phyloP scores from a whole-genome alignment of 2,113 vertebrate species.

The Eidolon helvum region DNA sequence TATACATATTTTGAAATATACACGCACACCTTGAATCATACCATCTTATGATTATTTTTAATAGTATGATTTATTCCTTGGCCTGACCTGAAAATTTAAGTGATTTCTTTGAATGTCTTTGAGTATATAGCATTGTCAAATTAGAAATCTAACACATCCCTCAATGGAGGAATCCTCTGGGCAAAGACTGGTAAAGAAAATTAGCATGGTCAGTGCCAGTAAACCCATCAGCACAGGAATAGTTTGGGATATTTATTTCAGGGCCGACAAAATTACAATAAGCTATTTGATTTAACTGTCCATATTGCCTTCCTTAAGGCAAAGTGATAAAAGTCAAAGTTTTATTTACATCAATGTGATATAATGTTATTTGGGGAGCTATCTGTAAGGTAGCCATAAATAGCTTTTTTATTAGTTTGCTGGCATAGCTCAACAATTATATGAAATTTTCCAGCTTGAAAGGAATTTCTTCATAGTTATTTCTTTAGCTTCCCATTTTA shows the following conservation, averaged over 20 bases:
- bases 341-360: constrained; percentile 73
- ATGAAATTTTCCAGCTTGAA: constrained; percentile 53
- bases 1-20: not conserved
- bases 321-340: constrained; percentile 66
- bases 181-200: constrained; percentile 70
- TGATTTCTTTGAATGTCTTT: constrained; percentile 34
- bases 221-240: constrained; percentile 58
- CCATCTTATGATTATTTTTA: constrained; percentile 53
- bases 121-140: constrained; percentile 29
- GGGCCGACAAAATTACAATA: constrained; percentile 48
- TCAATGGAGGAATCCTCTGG: not conserved
- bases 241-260: constrained; percentile 69
- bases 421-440: constrained; percentile 39
- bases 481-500: not conserved
- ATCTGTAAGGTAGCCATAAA: constrained; percentile 75
- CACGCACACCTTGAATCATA: not conserved
- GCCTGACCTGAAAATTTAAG: constrained; percentile 56
- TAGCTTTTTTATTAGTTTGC: constrained; percentile 39
- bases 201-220: constrained; percentile 51
- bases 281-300: constrained; percentile 64
- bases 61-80: constrained; percentile 4
- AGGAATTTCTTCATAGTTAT: not conserved
- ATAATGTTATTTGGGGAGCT: constrained; percentile 62
- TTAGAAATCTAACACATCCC: not conserved
- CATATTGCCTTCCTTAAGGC: constrained; percentile 47